Conservation (phyloP, 1,140 invertebrate genomes). For the Bombus soroeensis region DNA sequence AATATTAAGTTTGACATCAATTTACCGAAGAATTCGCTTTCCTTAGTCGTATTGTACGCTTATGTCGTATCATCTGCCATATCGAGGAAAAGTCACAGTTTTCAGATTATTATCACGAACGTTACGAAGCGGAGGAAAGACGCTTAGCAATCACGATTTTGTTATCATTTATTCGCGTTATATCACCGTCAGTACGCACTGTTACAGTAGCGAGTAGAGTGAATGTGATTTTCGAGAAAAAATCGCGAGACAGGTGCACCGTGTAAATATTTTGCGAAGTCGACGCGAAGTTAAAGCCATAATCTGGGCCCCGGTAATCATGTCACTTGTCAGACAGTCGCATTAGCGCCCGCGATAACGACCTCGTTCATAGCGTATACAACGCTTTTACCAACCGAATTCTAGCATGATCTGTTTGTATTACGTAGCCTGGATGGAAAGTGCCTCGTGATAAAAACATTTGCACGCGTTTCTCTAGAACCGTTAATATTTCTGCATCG, state of each 20-base stretch:
- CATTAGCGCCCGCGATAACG: constrained; percentile 38
- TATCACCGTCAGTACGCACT: neutral
- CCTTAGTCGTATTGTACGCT: no score
- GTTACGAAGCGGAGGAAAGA: no score
- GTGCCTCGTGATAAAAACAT: neutral
- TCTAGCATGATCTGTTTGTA: constrained; percentile 1
- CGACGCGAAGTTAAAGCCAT: constrained; percentile 30
- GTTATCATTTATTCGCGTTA: neutral
- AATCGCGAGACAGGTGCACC: constrained; percentile 25
- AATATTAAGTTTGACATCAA: no score
- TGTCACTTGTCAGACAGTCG: constrained; percentile 35
- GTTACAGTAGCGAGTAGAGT: neutral
- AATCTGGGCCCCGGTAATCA: constrained; percentile 35
- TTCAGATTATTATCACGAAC: no score
- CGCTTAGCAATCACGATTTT: neutral
- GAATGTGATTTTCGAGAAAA: constrained; percentile 28
- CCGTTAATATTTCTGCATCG: neutral
- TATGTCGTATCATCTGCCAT: no score
- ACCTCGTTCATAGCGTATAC: no score
- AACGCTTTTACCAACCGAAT: constrained; percentile 1
- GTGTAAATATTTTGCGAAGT: constrained; percentile 53
- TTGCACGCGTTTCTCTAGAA: neutral
- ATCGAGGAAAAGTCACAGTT: no score
- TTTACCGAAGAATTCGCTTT: no score
- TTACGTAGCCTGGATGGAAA: constrained; percentile 20